A percentile compares a stretch with the other conserved stretches of the same genome.
phyloP scores from a whole-genome alignment of 2,888 invertebrate genomes.

The Chelonus formosanus region DNA sequence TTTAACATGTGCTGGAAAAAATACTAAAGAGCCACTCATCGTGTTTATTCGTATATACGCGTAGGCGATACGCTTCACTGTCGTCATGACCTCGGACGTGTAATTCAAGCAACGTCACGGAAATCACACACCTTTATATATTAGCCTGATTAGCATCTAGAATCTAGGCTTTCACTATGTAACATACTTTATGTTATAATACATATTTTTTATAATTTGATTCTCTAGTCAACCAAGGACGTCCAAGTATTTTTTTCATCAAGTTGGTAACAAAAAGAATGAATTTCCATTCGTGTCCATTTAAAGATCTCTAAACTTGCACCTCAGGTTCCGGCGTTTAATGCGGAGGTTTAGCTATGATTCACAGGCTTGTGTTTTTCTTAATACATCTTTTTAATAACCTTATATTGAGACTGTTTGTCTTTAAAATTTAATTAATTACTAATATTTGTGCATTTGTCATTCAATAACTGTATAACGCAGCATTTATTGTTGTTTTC shows the following conservation, averaged over 20 bases:
- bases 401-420: not conserved
- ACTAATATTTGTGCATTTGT: too few species aligned
- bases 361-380: slow-evolving; percentile 15
- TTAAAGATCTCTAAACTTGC: slow-evolving; percentile 30
- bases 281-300: slow-evolving; percentile 25
- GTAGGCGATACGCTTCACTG: slow-evolving; percentile 41
- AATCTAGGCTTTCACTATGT: slow-evolving; percentile 19
- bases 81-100: slow-evolving; percentile 39
- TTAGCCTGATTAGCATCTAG: not conserved
- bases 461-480: not conserved
- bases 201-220: not conserved
- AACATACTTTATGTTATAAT: not conserved
- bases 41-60: slow-evolving; percentile 28
- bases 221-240: not conserved
- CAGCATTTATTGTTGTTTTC: not conserved
- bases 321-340: not conserved
- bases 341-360: slow-evolving; percentile 28
- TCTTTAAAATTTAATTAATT: not conserved
- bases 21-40: slow-evolving; percentile 35
- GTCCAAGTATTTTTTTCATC: slow-evolving; percentile 1
- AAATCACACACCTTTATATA: slow-evolving; percentile 30
- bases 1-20: slow-evolving; percentile 3
- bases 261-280: slow-evolving; percentile 10
- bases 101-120: slow-evolving; percentile 34
- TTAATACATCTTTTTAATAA: not conserved